Base-by-base conservation (phyloP, 2,888 invertebrate species). In the Agrotis ipsilon region DNA sequence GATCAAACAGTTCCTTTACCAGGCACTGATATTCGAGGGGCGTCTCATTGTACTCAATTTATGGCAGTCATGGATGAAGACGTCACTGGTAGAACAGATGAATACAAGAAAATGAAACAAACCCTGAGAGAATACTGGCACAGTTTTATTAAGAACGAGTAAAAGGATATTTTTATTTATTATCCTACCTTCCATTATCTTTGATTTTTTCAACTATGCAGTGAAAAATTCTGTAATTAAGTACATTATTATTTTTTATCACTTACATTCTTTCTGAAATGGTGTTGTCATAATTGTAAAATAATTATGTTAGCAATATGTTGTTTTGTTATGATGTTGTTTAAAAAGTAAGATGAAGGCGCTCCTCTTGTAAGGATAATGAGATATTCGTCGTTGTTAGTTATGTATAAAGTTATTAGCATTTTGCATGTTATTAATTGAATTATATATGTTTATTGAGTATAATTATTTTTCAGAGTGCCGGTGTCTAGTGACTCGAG, bases 31-130 rank as follows among this genome's bases (percentile, higher is more conserved):
- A 68, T 86, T 9, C 70, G 78, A 32, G 92, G 90, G 7, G 89
- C 91, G 0, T 19, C 18, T 7, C 92, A 92, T 46, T 87, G 89
- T 58, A 72, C 81, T 0, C 91, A 92, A 77, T 60, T 80, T 0
- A 1, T 43, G 0, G 84, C 84, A 1, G 73, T 89, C 2, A 52
- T 66, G 13, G 84, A 86, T 64, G 62, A 75, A 59, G 75, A 75
- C 32, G 43, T 70, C 27, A 66, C 62, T 13, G 45, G 49, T 32
- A 45, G 67, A 19, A 73, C 87, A 0, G 68, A 79, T 14, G 86
- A 84, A 52, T 86, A 77, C 60, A 68, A 46, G 24, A 54, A 69
- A 5, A 85, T 88, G 78, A 85, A 81, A 60, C 27, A 27, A 11
- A 70, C 46, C 1, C 63, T 86, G 70, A 71, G 82, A 65, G 76